Evolutionary conservation across 2,797 vertebrate genomes (phyloP).

Genomic region (Phyllotis vaccarum): DNA sequence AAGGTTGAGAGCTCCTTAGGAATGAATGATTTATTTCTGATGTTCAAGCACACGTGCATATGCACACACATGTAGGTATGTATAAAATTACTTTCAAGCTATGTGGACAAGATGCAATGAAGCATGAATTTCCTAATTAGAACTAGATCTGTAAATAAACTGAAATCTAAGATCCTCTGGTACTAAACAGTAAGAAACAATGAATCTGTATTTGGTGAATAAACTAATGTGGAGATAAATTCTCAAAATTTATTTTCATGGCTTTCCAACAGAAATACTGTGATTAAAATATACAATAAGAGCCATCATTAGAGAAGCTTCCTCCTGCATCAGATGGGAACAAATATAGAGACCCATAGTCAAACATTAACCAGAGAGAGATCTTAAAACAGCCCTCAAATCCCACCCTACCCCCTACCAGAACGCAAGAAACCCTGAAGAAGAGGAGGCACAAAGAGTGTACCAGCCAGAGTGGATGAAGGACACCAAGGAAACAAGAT

Average conservation of each 20-base stretch:
- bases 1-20: neutral
- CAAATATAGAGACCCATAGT: neutral
- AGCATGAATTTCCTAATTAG: neutral
- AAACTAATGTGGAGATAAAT: neutral
- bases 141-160: neutral
- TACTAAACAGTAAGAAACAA: neutral
- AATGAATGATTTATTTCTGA: neutral
- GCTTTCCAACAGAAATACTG: neutral
- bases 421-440: neutral
- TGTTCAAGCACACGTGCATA: neutral
- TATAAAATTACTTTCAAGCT: neutral
- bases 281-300: neutral
- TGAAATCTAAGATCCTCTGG: neutral
- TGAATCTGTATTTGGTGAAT: constrained; percentile 6
- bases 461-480: neutral
- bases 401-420: too few relatives aligned
- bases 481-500: neutral
- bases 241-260: constrained; percentile 35
- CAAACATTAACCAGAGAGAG: neutral
- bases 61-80: neutral
- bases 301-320: neutral
- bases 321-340: neutral
- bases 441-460: neutral
- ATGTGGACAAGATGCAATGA: neutral
- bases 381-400: neutral